Percentiles rank a stretch among this genome's conserved stretches.
Evolutionary conservation across 2,888 invertebrate genomes (phyloP).

Genomic region (Adelognathus sp.): DNA sequence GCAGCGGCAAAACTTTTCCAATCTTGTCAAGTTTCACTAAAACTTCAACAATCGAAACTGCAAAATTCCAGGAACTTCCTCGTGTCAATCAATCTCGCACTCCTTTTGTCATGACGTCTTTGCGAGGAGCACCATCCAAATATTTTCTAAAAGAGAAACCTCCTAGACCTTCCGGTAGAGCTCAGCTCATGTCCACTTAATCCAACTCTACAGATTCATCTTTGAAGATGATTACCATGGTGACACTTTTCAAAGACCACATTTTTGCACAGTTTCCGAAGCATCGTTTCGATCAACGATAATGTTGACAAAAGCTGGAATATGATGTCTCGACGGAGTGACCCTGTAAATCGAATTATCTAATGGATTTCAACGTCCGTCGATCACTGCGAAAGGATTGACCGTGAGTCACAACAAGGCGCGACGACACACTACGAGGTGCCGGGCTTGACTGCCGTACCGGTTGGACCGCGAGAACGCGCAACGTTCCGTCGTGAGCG

Average conservation of each 20-base stretch:
- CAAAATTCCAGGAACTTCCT: conserved; percentile 19
- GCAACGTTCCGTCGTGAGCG: conserved; percentile 49
- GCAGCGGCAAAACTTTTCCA: background rate
- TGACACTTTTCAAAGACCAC: conserved; percentile 9
- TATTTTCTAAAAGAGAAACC: background rate
- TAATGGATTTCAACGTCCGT: background rate
- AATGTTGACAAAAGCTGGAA: background rate
- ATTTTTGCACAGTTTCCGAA: background rate
- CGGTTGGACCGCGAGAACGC: conserved; percentile 2
- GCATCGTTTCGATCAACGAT: background rate
- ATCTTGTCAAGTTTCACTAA: conserved; percentile 33
- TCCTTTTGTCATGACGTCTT: conserved; percentile 7
- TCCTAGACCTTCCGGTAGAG: background rate
- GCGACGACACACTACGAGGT: conserved; percentile 45
- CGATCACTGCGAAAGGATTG: conserved; percentile 44
- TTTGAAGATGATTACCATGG: background rate
- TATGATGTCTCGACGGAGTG: conserved; percentile 3
- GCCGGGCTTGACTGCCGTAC: conserved; percentile 41
- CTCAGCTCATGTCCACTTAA: conserved; percentile 13
- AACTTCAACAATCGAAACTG: background rate
- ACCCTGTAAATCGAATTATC: background rate
- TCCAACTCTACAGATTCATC: background rate
- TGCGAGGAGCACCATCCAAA: background rate
- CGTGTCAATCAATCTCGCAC: background rate
- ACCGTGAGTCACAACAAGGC: conserved; percentile 66